These are phyloP conservation scores for Chelon labrosus DNA, from an alignment of 2,797 vertebrate genomes.

Conservation along the genomic window DNA sequence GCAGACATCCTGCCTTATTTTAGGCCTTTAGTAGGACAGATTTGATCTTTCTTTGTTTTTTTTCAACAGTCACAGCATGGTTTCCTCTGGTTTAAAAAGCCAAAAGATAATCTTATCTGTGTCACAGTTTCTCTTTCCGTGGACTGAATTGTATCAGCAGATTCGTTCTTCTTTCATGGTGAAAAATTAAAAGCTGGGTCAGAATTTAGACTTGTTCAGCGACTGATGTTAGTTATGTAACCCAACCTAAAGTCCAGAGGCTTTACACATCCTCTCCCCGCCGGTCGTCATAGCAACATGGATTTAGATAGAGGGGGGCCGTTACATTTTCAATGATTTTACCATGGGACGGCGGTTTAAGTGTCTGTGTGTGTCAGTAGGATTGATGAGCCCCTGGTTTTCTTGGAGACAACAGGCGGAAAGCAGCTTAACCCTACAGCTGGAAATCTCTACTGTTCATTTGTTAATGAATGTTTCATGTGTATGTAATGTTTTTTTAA, in stretches of 20 bases:
- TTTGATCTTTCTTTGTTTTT: constrained; percentile 15
- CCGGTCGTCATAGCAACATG: constrained; percentile 73
- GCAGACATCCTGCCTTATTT: neutral
- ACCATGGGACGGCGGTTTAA: constrained; percentile 31
- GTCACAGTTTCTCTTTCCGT: constrained; percentile 26
- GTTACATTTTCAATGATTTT: constrained; percentile 64
- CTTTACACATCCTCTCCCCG: constrained; percentile 58
- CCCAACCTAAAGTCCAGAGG: constrained; percentile 30
- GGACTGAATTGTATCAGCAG: constrained; percentile 38
- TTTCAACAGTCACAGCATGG: constrained; percentile 19
- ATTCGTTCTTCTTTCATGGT: constrained; percentile 47
- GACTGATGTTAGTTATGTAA: constrained; percentile 56
- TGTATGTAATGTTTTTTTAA: constrained; percentile 16
- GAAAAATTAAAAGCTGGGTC: constrained; percentile 43
- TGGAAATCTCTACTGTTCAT: constrained; percentile 32
- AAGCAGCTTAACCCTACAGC: constrained; percentile 50
- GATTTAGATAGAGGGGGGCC: constrained; percentile 41
- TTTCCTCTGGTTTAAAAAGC: constrained; percentile 31
- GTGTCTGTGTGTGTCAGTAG: constrained; percentile 29
- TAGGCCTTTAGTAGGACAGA: constrained; percentile 11
- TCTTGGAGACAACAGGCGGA: constrained; percentile 45
- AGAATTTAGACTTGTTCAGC: constrained; percentile 32
- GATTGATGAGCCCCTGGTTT: constrained; percentile 58
- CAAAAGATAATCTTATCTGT: constrained; percentile 53
- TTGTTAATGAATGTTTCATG: constrained; percentile 39